Percentiles rank a stretch among this genome's conserved stretches.
Evolutionary conservation across 2,888 invertebrate genomes (phyloP).

Genomic region (Tachina lurida): DNA sequence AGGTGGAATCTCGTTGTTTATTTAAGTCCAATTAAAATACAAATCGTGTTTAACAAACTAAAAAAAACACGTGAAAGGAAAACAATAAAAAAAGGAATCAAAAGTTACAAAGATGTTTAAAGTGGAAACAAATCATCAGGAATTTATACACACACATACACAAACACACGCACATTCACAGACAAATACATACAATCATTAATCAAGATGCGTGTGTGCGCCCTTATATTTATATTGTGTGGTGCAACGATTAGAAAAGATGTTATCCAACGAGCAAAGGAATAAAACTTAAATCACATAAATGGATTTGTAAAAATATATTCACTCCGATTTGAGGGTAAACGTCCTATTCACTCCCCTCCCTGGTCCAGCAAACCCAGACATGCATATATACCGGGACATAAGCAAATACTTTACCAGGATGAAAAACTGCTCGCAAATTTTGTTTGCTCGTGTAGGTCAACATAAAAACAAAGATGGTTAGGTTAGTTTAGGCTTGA

Average conservation of each 20-base stretch:
- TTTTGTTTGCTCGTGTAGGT: too few species aligned
- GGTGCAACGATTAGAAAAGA: neutral
- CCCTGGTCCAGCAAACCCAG: too few species aligned
- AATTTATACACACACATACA: neutral
- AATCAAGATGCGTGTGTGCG: neutral
- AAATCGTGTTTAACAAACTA: constrained; percentile 62
- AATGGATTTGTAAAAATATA: too few species aligned
- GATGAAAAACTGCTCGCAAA: too few species aligned
- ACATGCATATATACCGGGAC: too few species aligned
- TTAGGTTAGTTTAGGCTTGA: too few species aligned
- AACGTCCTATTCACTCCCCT: too few species aligned
- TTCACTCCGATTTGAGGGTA: too few species aligned
- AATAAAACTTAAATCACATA: too few species aligned
- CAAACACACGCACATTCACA: neutral
- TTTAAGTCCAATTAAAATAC: constrained; percentile 75
- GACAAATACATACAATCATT: neutral
- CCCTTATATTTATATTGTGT: neutral
- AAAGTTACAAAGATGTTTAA: constrained; percentile 33
- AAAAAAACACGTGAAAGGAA: constrained; percentile 32
- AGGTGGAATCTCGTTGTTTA: constrained; percentile 73
- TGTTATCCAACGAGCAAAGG: constrained; percentile 1
- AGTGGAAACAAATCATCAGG: neutral
- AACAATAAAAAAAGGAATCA: constrained; percentile 54
- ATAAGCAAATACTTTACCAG: too few species aligned
- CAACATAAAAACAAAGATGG: too few species aligned